These are phyloP conservation scores for Sussaba pulchella DNA, from an alignment of 2,888 invertebrate genomes.

Conservation along the genomic window DNA sequence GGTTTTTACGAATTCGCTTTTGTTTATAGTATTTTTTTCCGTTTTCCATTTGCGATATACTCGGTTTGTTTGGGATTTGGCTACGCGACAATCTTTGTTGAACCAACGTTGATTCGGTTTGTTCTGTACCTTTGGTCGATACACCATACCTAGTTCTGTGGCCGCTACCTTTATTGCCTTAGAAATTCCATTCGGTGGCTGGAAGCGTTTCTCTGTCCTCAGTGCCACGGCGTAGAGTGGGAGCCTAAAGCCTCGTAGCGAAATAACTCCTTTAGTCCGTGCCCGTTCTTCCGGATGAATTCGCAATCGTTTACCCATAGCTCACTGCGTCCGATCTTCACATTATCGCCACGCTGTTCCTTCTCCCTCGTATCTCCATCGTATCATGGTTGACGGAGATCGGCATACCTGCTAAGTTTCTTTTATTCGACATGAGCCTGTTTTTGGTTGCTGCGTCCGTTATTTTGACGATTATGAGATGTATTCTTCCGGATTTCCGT, in stretches of 20 bases:
- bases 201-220: no score
- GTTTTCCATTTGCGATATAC: neutral
- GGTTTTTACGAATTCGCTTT: neutral
- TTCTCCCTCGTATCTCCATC: neutral
- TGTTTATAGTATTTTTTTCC: neutral
- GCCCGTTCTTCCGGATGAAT: neutral
- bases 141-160: neutral
- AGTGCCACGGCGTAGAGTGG: no score
- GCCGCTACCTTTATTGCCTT: neutral
- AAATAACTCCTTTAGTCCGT: no score
- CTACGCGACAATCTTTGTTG: neutral
- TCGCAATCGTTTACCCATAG: neutral
- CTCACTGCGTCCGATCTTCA: neutral
- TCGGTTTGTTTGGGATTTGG: neutral
- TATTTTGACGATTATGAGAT: constrained; percentile 6
- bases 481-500: neutral
- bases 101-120: neutral
- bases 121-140: neutral
- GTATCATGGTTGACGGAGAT: neutral
- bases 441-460: neutral
- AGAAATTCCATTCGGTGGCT: neutral
- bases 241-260: no score
- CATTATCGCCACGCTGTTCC: neutral
- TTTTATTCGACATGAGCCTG: neutral
- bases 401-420: neutral